Evolutionary conservation across 2,797 vertebrate genomes (phyloP).

Genomic region (Australoheros facetus): DNA sequence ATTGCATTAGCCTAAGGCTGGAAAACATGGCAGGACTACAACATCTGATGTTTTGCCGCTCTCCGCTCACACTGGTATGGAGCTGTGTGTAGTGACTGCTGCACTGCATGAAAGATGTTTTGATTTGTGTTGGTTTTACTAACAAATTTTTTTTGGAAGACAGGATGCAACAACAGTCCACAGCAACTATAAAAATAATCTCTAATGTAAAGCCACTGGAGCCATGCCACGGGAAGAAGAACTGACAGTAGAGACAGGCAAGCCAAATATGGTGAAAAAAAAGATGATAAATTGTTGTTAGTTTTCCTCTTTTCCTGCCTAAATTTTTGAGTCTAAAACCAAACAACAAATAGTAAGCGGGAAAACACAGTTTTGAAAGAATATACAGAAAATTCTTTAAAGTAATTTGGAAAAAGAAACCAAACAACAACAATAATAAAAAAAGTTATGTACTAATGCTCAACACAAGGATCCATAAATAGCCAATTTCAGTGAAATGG

Average conservation of each 20-base stretch:
- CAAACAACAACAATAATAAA: neutral
- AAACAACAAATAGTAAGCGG: neutral
- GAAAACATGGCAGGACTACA: neutral
- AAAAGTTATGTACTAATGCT: neutral
- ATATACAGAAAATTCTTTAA: neutral
- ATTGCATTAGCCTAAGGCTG: neutral
- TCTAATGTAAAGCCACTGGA: neutral
- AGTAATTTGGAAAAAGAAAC: neutral
- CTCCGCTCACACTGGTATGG: neutral
- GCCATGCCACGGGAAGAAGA: neutral
- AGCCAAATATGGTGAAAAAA: too few relatives aligned
- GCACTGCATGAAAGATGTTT: neutral
- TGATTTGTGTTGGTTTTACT: neutral
- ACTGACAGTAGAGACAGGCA: too few relatives aligned
- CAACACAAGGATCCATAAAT: conserved; percentile 8
- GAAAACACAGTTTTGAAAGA: neutral
- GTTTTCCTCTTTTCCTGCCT: neutral
- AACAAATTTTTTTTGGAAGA: neutral
- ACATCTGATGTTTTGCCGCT: neutral
- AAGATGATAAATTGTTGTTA: neutral
- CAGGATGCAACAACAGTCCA: neutral
- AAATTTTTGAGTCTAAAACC: neutral
- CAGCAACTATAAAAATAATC: neutral
- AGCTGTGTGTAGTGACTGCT: neutral
- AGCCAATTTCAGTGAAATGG: neutral